Evolutionary conservation across 2,797 vertebrate species (phyloP).

Genomic region (Crocodylus rhombifer): DNA sequence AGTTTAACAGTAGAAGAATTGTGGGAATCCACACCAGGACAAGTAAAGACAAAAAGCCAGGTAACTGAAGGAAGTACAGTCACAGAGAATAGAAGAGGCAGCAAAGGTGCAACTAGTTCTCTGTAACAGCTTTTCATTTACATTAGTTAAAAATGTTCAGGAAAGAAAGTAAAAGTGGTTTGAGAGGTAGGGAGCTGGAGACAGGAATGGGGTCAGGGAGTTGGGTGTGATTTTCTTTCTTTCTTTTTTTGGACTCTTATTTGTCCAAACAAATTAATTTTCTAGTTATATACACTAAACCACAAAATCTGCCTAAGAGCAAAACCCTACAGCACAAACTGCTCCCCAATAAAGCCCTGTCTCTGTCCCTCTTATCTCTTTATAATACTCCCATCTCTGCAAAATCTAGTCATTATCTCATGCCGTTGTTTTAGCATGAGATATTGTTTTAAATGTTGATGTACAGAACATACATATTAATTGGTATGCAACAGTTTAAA

Average conservation of each 20-base stretch:
- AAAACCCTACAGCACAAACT: neutral
- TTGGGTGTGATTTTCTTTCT: neutral
- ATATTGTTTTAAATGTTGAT: neutral
- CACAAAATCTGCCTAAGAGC: neutral
- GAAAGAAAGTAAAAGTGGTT: neutral
- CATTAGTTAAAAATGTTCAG: neutral
- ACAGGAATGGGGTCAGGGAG: neutral
- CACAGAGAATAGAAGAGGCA: neutral
- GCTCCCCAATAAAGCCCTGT: neutral
- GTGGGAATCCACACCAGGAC: neutral
- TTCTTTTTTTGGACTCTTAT: neutral
- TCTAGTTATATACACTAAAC: neutral
- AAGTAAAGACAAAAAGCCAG: neutral
- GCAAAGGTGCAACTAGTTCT: neutral
- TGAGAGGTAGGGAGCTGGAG: too few species aligned
- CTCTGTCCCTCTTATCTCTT: neutral
- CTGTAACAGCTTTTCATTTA: neutral
- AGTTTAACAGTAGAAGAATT: neutral
- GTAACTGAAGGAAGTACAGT: neutral
- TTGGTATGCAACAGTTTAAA: neutral
- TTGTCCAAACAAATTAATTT: neutral
- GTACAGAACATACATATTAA: neutral
- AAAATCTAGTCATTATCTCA: neutral
- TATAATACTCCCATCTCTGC: neutral
- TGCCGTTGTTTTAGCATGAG: accelerated